Evolutionary conservation across 2,113 vertebrate species (phyloP).

Genomic region (Forbesichthys agassizii): DNA sequence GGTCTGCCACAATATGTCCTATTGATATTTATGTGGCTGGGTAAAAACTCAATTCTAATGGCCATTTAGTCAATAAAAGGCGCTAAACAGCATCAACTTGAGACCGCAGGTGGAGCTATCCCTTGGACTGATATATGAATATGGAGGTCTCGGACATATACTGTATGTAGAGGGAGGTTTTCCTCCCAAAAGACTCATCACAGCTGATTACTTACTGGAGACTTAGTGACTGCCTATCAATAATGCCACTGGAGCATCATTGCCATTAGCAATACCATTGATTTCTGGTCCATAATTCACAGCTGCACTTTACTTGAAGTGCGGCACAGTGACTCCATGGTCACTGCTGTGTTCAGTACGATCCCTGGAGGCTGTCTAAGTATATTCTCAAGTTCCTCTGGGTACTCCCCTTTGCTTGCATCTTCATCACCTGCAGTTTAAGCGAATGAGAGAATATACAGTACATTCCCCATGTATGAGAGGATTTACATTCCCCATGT

Average conservation of each 20-base stretch:
- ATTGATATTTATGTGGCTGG: slow-evolving; percentile 74
- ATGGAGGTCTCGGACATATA: neutral
- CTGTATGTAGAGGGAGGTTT: slow-evolving; percentile 24
- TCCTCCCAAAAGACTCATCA: slow-evolving; percentile 19
- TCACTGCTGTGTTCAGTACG: too few relatives aligned
- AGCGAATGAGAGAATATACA: too few relatives aligned
- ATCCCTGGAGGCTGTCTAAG: neutral
- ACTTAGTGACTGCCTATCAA: slow-evolving; percentile 8
- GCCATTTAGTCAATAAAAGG: too few relatives aligned
- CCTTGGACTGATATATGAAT: slow-evolving; percentile 21
- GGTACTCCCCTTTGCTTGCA: too few relatives aligned
- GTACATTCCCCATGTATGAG: too few relatives aligned
- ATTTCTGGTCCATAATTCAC: slow-evolving; percentile 7
- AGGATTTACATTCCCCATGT: too few relatives aligned
- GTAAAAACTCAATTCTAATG: slow-evolving; percentile 62
- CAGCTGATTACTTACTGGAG: slow-evolving; percentile 38
- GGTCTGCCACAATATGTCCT: slow-evolving; percentile 53
- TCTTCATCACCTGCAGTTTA: too few relatives aligned
- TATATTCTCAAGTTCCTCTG: slow-evolving; percentile 3
- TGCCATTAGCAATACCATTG: slow-evolving; percentile 11
- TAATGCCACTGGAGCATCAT: slow-evolving; percentile 20
- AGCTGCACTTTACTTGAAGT: neutral
- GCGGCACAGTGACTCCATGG: too few relatives aligned
- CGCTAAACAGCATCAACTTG: slow-evolving; percentile 30
- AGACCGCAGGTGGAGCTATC: slow-evolving; percentile 35